phyloP scores from a whole-genome alignment of 2,113 vertebrate genomes.

The Copsychus sechellarum region DNA sequence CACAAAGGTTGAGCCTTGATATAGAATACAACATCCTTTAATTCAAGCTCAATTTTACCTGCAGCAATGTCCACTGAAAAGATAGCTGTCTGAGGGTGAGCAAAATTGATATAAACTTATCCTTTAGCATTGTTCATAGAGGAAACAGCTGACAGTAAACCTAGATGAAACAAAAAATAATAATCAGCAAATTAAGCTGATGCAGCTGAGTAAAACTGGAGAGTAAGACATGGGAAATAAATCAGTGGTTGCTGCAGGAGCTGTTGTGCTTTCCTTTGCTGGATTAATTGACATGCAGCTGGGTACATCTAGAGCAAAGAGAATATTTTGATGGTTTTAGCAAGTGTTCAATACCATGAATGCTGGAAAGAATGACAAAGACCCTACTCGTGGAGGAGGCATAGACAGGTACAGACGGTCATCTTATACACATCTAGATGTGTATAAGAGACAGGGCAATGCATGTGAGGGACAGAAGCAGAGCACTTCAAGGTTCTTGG shows the following conservation, averaged over 20 bases:
- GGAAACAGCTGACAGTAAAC: conserved; percentile 37
- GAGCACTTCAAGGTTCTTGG: no score
- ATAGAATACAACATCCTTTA: not conserved
- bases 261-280: conserved; percentile 17
- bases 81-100: not conserved
- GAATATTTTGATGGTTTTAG: not conserved
- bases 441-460: no score
- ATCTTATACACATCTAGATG: no score
- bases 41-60: not conserved
- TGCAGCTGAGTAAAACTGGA: not conserved
- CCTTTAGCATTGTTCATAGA: conserved; percentile 38
- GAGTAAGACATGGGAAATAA: not conserved
- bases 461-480: no score
- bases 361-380: not conserved
- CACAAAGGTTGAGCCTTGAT: not conserved
- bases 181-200: not conserved
- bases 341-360: not conserved
- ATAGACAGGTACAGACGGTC: not conserved
- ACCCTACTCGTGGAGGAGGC: not conserved
- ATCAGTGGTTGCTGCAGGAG: conserved; percentile 9
- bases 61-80: not conserved
- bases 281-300: conserved; percentile 31
- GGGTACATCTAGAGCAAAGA: conserved; percentile 24
- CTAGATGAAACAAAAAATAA: conserved; percentile 14
- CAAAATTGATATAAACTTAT: conserved; percentile 2